Evolutionary conservation across 2,888 invertebrate species (phyloP).

Genomic region (Zygothrica quintamaculata): DNA sequence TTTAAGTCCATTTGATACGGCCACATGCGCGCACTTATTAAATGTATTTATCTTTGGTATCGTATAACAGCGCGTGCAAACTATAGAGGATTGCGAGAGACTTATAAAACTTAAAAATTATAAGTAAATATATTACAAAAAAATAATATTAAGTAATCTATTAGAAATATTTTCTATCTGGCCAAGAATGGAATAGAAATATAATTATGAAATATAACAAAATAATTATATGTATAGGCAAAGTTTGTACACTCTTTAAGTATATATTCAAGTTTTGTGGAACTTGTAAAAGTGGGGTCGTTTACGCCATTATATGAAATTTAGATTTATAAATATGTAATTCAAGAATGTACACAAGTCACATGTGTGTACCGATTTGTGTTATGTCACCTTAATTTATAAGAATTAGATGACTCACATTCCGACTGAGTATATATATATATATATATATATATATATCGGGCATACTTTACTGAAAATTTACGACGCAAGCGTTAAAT

Average conservation of each 20-base stretch:
- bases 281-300: no score
- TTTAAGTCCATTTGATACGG: neutral
- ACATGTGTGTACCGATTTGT: no score
- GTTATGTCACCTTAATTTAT: no score
- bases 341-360: no score
- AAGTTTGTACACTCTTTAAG: no score
- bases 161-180: neutral
- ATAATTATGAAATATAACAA: no score
- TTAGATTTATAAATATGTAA: no score
- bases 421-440: neutral
- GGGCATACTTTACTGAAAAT: neutral
- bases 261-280: no score
- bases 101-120: neutral
- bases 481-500: neutral
- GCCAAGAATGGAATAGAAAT: no score
- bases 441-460: conserved; percentile 1
- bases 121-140: neutral
- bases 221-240: no score
- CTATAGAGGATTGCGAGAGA: neutral
- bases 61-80: neutral
- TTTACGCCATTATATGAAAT: no score
- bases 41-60: neutral
- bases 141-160: neutral
- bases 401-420: neutral
- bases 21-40: neutral